Evolutionary conservation across 2,888 invertebrate genomes (phyloP), one percentile per base, ranked within the genome.

Genomic region (Kuschelorhynchus macadamiae): DNA sequence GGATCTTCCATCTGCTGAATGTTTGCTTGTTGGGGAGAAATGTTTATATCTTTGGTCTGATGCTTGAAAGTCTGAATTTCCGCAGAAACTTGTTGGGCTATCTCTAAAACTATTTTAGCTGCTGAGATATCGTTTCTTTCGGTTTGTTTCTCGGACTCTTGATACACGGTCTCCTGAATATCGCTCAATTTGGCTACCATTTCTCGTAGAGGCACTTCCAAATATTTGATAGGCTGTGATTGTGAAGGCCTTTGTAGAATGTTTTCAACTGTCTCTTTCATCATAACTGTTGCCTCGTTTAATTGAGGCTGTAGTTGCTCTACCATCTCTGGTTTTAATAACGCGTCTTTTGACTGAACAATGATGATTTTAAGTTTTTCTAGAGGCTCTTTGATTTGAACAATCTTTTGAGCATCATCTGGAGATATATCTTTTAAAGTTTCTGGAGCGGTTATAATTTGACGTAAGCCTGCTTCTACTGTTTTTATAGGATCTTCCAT

Each of bases 1-100:
- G 53, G 39, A 14, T 39, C 39, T 42, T 75, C 72, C 16, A 70
- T 21, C 41, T 77, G 44, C 17, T 70, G 63, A 17, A 75, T 16
- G 16, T 74, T 41, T 5, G 74, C 78, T 61, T 75, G 66, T 63
- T 76, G 74, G 5, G 76, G 64, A 12, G 32, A 25, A 12, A 56
- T 14, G 8, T 25, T 7, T 5, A 67, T 16, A 16, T 65, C 57
- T 39, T 53, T 20, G 18, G 16, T 57, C 3, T 25, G 25, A 9
- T 41, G 16, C 36, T 65, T 52, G 12, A 75, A 36, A 14, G 62
- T n/a, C 44, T 66, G 50, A 17, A 74, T 57, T 21, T 74, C 67
- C 16, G 57, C 18, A 49, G 57, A 18, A 1, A 66, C 12, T 14
- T 70, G 52, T 44, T 66, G 41, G 11, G 66, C 44, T 12, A 57